phyloP scores from a whole-genome alignment of 2,888 invertebrate species.

The Sialis lutaria region DNA sequence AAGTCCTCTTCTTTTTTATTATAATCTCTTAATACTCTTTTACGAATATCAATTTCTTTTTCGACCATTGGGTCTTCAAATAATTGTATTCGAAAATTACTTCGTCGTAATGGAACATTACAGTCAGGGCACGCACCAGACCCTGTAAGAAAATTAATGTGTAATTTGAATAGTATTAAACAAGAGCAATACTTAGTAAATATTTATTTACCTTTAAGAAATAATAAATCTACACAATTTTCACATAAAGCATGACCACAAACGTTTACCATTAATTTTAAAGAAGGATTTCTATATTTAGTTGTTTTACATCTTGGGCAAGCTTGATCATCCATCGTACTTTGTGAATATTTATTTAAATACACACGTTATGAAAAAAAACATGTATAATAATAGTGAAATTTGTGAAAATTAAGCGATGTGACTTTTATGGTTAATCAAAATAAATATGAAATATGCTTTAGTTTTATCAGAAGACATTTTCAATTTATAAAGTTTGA shows the following conservation, averaged over 20 bases:
- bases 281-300: constrained; percentile 89
- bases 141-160: constrained; percentile 30
- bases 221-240: constrained; percentile 90
- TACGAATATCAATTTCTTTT: constrained; percentile 92
- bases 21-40: constrained; percentile 73
- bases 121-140: constrained; percentile 93
- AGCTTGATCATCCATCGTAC: constrained; percentile 58
- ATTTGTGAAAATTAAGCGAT: no score
- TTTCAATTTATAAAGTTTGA: no score
- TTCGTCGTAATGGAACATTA: constrained; percentile 68
- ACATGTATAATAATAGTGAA: no score
- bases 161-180: neutral
- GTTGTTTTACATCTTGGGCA: constrained; percentile 95
- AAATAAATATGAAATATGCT: no score
- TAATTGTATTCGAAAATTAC: constrained; percentile 82
- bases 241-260: constrained; percentile 97
- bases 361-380: no score
- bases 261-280: constrained; percentile 94
- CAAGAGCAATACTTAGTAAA: neutral
- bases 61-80: constrained; percentile 95
- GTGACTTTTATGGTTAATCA: no score
- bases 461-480: no score
- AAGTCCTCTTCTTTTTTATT: constrained; percentile 96
- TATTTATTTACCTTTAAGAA: constrained; percentile 63
- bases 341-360: no score